A percentile compares a stretch with the other conserved stretches of the same genome.
These are phyloP conservation scores for Axea sp. DNA, from an alignment of 2,888 invertebrate genomes.

Conservation along the genomic window DNA sequence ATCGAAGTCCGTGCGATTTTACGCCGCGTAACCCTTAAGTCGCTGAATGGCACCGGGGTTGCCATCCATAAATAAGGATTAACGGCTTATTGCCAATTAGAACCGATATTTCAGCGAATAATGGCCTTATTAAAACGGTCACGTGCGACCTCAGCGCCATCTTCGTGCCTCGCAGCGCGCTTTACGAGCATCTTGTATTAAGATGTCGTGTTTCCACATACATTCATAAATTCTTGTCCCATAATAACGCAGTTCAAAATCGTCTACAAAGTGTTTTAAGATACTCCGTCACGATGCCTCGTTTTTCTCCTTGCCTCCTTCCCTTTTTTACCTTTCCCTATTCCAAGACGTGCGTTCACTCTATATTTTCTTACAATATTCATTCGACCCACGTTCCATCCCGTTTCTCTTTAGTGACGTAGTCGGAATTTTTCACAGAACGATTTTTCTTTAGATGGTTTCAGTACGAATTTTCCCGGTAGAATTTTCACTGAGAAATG, in stretches of 20 bases:
- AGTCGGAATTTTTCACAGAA: conserved; percentile 57
- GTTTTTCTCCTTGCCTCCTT: conserved; percentile 12
- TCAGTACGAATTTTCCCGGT: conserved; percentile 54
- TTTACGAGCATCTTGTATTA: conserved; percentile 35
- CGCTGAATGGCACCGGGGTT: conserved; percentile 36
- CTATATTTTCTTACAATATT: conserved; percentile 62
- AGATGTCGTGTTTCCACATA: conserved; percentile 15
- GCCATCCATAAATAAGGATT: conserved; percentile 71
- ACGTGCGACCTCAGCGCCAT: conserved; percentile 39
- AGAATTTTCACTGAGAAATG: conserved; percentile 61
- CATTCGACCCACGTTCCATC: conserved; percentile 59
- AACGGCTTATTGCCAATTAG: conserved; percentile 67
- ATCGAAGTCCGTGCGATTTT: conserved; percentile 40
- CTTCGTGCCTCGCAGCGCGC: conserved; percentile 12
- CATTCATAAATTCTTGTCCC: conserved; percentile 21
- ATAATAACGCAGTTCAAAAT: conserved; percentile 37
- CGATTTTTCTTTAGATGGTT: conserved; percentile 62
- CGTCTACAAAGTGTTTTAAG: conserved; percentile 37
- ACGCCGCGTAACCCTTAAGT: conserved; percentile 44
- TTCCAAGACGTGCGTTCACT: conserved; percentile 9
- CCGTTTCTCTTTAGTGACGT: conserved; percentile 60
- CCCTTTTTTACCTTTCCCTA: conserved; percentile 1
- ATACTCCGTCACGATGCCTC: conserved; percentile 42
- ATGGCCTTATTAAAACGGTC: conserved; percentile 62
- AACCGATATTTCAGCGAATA: conserved; percentile 62